Conservation (phyloP, 2,113 vertebrate species). For the Oxyura jamaicensis region DNA sequence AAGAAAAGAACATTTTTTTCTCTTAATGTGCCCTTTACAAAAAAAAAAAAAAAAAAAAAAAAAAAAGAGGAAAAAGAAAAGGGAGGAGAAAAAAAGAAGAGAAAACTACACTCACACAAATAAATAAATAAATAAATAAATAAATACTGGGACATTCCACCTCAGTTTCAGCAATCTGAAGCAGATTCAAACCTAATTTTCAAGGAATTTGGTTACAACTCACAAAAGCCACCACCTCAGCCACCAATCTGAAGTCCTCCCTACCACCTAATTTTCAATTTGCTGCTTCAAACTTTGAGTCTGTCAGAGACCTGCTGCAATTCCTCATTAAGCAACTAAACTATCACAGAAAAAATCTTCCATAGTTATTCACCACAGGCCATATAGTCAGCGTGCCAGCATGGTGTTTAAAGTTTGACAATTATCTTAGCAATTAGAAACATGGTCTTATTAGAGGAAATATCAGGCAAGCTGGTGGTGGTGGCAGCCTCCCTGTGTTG, state of each 20-base stretch:
- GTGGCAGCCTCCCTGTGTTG: neutral
- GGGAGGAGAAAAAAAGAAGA: too few relatives aligned
- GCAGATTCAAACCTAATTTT: neutral
- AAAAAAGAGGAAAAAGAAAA: too few relatives aligned
- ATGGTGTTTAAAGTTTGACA: neutral
- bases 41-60: neutral
- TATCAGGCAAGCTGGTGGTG: neutral
- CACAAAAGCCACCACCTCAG: neutral
- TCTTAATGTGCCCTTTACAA: neutral
- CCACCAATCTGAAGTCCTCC: neutral
- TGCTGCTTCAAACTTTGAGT: neutral
- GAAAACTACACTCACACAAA: too few relatives aligned
- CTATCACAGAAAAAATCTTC: neutral
- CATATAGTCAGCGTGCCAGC: neutral
- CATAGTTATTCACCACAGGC: neutral
- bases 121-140: too few relatives aligned
- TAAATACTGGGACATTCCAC: neutral
- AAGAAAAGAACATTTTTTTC: neutral
- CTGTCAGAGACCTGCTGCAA: neutral
- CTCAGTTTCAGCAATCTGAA: neutral
- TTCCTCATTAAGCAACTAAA: neutral
- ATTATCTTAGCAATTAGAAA: neutral
- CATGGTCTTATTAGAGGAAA: neutral
- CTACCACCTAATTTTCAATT: neutral
- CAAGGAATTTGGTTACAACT: neutral